Base-by-base conservation (phyloP, 2,888 invertebrate genomes). In the Euzetes globulus region DNA sequence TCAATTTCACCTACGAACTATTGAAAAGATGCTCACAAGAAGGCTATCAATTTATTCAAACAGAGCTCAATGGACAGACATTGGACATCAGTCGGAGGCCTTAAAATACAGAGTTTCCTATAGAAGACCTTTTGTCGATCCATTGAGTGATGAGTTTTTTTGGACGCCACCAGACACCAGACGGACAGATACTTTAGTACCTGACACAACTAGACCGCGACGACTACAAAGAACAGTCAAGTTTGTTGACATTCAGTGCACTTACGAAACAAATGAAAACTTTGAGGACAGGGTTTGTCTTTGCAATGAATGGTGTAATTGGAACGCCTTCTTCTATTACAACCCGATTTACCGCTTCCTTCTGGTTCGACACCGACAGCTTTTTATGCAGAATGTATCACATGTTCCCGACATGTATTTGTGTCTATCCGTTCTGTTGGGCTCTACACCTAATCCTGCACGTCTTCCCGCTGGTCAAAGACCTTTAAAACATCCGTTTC, bases 271-370 rank as follows among this genome's bases (percentile, higher is more conserved):
- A 50, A 19, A 4, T 1, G 70, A 70, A 33, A 11, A 37, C 15
- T 17, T 37, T 7, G 50, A 71, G 2, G 71, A 47, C 4, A 22
- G 4, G 7, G 37, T 71, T 17, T 71, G 71, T 22, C 22, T 22
- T 1, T 71, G 71, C 50, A 71, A 6, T n/a, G 71, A 71, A 22
- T 71, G 47, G 47, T 41, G 71, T 19, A 71, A 50, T 47, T 29
- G 47, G 29, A 47, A 25, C 22, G 41, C 71, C 47, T 71, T 71
- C 71, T 71, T 47, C 50, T 50, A 71, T 27, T 11, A 71, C 47
- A 45, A 71, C 22, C 71, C 71, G 11, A 47, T 71, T 7, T 71
- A 45, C 11, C n/a, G 71, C 0, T 71, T 71, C n/a, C 47, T 71
- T 15, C 25, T 47, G 19, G 71, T 45, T 2, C 22, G 22, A 50